Percentiles rank a stretch among this genome's conserved stretches.
Evolutionary conservation across 1,140 invertebrate species (phyloP).

Genomic region (Metopolophium dirhodum): DNA sequence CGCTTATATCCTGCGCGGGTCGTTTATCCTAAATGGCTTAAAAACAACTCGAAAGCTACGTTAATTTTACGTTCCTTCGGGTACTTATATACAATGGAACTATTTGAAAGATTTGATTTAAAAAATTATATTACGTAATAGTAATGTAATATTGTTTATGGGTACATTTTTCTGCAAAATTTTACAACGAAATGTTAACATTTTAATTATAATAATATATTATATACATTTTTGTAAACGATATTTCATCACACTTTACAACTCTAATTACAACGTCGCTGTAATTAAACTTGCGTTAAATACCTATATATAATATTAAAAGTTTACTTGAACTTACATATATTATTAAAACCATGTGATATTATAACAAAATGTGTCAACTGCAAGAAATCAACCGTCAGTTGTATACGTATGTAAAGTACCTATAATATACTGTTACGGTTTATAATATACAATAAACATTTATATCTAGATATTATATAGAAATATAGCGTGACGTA

Average conservation of each 20-base stretch:
- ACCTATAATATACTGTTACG: not conserved
- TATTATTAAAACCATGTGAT: not conserved
- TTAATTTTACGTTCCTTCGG: not conserved
- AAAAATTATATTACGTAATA: not conserved
- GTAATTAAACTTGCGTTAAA: not conserved
- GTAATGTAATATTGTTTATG: not conserved
- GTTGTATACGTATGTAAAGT: not conserved
- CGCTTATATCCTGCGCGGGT: not conserved
- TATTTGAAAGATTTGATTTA: not conserved
- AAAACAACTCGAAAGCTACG: not conserved
- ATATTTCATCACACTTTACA: not conserved
- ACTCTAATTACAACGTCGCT: not conserved
- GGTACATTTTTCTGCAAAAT: not conserved
- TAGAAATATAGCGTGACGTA: too few species aligned
- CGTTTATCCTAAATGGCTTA: not conserved
- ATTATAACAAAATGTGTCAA: not conserved
- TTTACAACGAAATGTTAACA: too few species aligned
- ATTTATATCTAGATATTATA: too few species aligned
- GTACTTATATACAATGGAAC: not conserved
- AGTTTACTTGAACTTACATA: not conserved
- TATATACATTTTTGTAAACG: not conserved
- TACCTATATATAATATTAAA: not conserved
- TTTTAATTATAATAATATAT: not conserved
- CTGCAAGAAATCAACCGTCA: not conserved
- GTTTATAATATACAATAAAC: too few species aligned